Evolutionary conservation across 2,888 invertebrate genomes (phyloP), one percentile per base, ranked within the genome.

Genomic region (Noctua pronuba): DNA sequence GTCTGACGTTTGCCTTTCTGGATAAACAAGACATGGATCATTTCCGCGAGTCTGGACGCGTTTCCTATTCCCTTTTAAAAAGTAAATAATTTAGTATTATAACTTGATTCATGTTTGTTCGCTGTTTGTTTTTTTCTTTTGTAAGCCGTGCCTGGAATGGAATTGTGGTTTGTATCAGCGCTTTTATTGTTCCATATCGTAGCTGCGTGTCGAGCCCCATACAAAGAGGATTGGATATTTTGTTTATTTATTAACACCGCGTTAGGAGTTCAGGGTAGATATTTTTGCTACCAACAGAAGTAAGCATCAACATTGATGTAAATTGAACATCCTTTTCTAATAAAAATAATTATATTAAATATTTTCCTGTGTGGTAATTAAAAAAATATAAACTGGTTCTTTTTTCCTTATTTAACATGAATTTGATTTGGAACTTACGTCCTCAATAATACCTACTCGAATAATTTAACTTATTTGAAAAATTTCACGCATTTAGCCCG

Each of bases 21-120:
- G 77, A 89, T 90, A 91, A 92, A 92, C 90, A 90, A 91, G 88
- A 89, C 88, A 92, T 91, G 90, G 89, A 92, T 92, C 88, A 92
- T 91, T 89, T 90, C 88, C 79, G 87, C 82, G 78, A 81, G 75
- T 75, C 79, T 82, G 77, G 70, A 77, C 79, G 80, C n/a, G 73
- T 79, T 85, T 77, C 55, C 77, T 72, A 70, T 82, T 87, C 84
- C 80, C 75, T 84, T 83, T 78, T 83, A 69, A 58, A 79, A 83
- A 72, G 67, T 77, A 75, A 76, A 75, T 77, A 66, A 78, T 75
- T 83, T 80, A 82, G 82, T 75, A 74, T 64, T 64, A 68, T 78
- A 82, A 82, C 79, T 77, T 80, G 77, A 77, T 86, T 86, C 75
- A 82, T 84, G 74, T 85, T 82, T 82, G 86, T 85, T 79, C 72